A percentile compares a stretch with the other conserved stretches of the same genome.
phyloP scores from a whole-genome alignment of 1,140 invertebrate species.

The Acarapis woodi region DNA sequence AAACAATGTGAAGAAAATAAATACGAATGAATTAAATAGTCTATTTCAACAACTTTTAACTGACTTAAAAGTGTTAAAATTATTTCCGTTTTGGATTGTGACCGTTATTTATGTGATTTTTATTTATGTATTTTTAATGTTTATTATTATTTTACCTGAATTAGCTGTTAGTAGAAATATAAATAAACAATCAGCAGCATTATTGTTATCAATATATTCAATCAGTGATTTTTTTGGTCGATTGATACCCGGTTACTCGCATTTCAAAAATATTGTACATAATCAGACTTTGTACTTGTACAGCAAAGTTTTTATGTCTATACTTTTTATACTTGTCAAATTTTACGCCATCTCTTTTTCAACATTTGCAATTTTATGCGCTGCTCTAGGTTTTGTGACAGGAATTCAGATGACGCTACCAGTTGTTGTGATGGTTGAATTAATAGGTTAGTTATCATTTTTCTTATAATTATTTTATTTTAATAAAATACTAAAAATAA shows the following conservation, averaged over 20 bases:
- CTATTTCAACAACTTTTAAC: constrained; percentile 1
- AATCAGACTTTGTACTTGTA: constrained; percentile 7
- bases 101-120: constrained; percentile 7
- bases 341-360: constrained; percentile 4
- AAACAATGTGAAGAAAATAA: background rate
- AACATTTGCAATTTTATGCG: constrained; percentile 7
- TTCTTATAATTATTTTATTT: too few species aligned
- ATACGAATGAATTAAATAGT: background rate
- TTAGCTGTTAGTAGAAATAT: constrained; percentile 1
- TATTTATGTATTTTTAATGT: constrained; percentile 4
- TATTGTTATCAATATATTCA: constrained; percentile 12
- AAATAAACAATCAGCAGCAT: constrained; percentile 6
- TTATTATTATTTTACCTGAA: constrained; percentile 8
- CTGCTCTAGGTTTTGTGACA: constrained; percentile 10
- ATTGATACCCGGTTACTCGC: constrained; percentile 11
- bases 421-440: constrained; percentile 11
- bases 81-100: constrained; percentile 4
- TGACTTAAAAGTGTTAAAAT: constrained; percentile 1
- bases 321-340: constrained; percentile 6
- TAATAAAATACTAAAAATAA: too few species aligned
- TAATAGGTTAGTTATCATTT: constrained; percentile 11
- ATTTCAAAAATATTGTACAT: constrained; percentile 8
- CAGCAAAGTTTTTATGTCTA: constrained; percentile 10
- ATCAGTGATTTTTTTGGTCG: constrained; percentile 12
- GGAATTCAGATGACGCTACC: constrained; percentile 12